Conservation (phyloP, 2,888 invertebrate species). For the Coenonympha arcania region DNA sequence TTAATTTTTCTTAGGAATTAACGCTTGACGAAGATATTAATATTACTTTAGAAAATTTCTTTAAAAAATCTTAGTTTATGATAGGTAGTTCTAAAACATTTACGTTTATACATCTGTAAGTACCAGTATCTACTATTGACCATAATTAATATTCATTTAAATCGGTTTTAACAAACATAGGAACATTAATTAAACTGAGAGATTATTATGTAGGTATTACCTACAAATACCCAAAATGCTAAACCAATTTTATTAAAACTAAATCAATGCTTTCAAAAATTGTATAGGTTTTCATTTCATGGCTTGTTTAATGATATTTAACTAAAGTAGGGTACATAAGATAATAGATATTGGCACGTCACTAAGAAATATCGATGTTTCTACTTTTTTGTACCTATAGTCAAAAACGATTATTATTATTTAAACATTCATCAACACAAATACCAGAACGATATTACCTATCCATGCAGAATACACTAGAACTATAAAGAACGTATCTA, state of each 20-base stretch:
- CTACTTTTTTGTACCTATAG: constrained; percentile 5
- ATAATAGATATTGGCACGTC: constrained; percentile 1
- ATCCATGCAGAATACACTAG: constrained; percentile 21
- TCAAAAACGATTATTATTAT: constrained; percentile 7
- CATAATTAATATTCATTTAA: neutral
- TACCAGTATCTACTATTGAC: constrained; percentile 2
- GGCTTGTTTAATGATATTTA: too few relatives aligned
- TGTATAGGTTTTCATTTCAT: too few relatives aligned
- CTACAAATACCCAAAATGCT: too few relatives aligned
- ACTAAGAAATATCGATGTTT: neutral
- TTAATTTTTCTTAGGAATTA: neutral
- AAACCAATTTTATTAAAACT: neutral
- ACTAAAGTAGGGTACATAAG: neutral
- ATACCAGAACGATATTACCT: constrained; percentile 20
- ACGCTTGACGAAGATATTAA: neutral
- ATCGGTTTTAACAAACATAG: too few relatives aligned
- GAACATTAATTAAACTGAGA: too few relatives aligned
- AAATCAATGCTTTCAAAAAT: too few relatives aligned
- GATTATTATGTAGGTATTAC: too few relatives aligned
- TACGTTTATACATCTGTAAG: neutral
- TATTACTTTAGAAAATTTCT: neutral
- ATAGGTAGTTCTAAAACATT: neutral
- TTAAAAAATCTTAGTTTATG: constrained; percentile 10
- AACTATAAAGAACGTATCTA: constrained; percentile 27
- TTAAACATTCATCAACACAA: constrained; percentile 13